phyloP scores from a whole-genome alignment of 2,113 vertebrate genomes.

The Emydura subglobosa region DNA sequence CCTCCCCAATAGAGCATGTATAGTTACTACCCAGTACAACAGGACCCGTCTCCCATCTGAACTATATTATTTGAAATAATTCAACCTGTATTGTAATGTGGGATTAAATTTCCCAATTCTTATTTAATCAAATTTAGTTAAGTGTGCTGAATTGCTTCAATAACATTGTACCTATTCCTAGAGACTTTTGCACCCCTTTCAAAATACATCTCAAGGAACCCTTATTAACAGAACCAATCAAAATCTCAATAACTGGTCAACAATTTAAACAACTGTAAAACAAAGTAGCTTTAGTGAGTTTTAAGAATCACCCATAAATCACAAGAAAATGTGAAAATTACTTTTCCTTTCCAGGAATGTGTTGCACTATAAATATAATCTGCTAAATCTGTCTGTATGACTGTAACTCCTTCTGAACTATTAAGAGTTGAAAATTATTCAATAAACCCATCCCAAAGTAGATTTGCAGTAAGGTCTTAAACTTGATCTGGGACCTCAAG shows the following conservation, averaged over 20 bases:
- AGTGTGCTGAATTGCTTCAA: background rate
- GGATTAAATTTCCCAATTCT: background rate
- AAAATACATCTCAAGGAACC: background rate
- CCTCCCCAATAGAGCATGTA: background rate
- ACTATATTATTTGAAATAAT: background rate
- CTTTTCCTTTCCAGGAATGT: background rate
- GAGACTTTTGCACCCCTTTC: background rate
- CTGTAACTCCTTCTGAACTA: background rate
- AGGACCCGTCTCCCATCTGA: background rate
- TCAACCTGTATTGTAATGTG: background rate
- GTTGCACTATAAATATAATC: background rate
- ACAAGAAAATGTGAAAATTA: background rate
- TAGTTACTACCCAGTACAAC: background rate
- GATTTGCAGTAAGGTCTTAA: constrained; percentile 43
- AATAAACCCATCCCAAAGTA: background rate
- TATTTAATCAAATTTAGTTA: background rate
- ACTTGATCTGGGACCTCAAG: constrained; percentile 1
- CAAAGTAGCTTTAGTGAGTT: background rate
- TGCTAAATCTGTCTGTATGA: background rate
- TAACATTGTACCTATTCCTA: background rate
- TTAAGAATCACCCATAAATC: background rate
- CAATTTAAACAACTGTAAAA: background rate
- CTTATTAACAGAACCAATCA: background rate
- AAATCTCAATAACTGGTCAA: background rate
- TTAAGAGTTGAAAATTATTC: background rate